A percentile compares a stretch with the other conserved stretches of the same genome.
Conservation (phyloP, 2,113 vertebrate genomes). For the Eretmochelys imbricata region DNA sequence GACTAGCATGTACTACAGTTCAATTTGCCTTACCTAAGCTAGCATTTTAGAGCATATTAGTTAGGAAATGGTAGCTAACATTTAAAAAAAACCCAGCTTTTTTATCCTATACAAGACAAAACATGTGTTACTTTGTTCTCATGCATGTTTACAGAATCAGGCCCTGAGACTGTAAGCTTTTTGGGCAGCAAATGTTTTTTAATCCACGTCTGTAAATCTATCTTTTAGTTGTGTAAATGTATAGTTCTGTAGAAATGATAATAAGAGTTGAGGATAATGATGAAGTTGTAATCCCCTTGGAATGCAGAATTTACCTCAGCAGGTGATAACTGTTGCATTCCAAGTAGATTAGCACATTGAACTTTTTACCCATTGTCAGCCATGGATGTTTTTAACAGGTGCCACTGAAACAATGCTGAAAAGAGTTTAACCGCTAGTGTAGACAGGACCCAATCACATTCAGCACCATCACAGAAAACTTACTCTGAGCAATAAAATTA, state of each 20-base stretch:
- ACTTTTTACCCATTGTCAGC: slow-evolving; percentile 37
- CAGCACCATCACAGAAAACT: not conserved
- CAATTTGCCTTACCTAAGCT: rapidly evolving
- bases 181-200: not conserved
- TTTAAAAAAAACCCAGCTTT: not conserved
- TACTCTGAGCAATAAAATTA: not conserved
- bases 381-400: slow-evolving; percentile 16
- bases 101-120: not conserved
- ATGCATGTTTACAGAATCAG: not conserved
- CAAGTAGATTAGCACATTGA: slow-evolving; percentile 6
- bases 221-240: slow-evolving; percentile 7
- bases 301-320: not conserved
- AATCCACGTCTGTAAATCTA: slow-evolving; percentile 23
- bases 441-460: not conserved
- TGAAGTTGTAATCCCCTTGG: slow-evolving; percentile 56
- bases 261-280: not conserved
- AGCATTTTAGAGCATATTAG: not conserved
- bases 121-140: not conserved
- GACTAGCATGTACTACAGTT: not conserved
- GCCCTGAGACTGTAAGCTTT: slow-evolving; percentile 44
- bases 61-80: slow-evolving; percentile 1
- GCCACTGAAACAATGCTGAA: rapidly evolving
- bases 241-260: not conserved
- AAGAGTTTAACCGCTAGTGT: rapidly evolving
- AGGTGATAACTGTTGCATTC: not conserved